A percentile compares a stretch with the other conserved stretches of the same genome.
Conservation (phyloP, 2,113 vertebrate genomes). For the Hyla sarda region DNA sequence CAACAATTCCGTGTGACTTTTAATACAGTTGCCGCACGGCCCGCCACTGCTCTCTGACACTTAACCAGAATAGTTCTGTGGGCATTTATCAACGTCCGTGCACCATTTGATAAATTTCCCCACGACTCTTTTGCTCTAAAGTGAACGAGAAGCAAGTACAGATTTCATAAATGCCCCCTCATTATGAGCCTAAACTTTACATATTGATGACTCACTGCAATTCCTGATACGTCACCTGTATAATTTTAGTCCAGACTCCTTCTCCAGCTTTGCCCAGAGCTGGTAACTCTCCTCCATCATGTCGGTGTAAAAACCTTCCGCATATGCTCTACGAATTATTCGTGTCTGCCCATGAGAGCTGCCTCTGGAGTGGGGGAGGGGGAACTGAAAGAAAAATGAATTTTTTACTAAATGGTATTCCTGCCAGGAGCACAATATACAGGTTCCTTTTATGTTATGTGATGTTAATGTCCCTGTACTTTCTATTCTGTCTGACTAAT, state of each 20-base stretch:
- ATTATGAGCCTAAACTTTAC: neutral
- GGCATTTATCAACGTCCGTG: no score
- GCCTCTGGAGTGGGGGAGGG: slow-evolving; percentile 87
- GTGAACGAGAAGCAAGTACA: no score
- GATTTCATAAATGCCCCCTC: no score
- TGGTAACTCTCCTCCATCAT: slow-evolving; percentile 87
- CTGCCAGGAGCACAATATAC: neutral
- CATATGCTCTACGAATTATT: slow-evolving; percentile 85
- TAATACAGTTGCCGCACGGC: no score
- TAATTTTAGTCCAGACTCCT: slow-evolving; percentile 74
- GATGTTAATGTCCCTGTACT: neutral
- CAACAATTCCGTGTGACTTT: no score
- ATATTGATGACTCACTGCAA: neutral
- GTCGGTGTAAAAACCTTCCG: slow-evolving; percentile 72
- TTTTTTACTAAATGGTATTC: neutral
- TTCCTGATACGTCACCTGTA: slow-evolving; percentile 76
- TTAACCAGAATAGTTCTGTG: no score
- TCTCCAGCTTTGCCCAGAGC: slow-evolving; percentile 83
- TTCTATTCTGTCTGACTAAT: neutral
- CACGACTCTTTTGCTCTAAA: no score
- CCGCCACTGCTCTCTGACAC: no score
- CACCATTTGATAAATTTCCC: no score
- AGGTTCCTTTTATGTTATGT: no score
- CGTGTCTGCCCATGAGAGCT: slow-evolving; percentile 93
- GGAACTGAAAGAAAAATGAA: slow-evolving; percentile 74